Percentiles rank a stretch among this genome's conserved stretches.
These are phyloP conservation scores for Listronotus oregonensis DNA, from an alignment of 1,140 invertebrate species.

Conservation along the genomic window DNA sequence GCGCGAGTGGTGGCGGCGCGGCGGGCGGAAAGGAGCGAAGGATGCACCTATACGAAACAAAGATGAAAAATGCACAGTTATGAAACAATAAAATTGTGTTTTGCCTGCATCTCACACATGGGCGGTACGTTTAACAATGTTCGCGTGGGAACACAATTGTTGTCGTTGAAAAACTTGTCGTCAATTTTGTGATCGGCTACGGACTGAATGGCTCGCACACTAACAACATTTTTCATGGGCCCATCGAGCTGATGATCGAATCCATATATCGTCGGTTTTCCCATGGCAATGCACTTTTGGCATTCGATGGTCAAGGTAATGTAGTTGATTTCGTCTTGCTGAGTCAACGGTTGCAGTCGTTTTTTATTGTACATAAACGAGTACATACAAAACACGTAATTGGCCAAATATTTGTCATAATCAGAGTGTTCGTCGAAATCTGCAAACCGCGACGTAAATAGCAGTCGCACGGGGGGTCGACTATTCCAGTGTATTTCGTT, in stretches of 20 bases:
- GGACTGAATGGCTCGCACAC: constrained; percentile 1
- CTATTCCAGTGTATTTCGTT: too few relatives aligned
- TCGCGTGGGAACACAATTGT: constrained; percentile 1
- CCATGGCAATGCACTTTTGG: not conserved
- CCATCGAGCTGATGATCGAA: constrained; percentile 1
- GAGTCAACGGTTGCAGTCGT: not conserved
- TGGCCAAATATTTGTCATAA: too few relatives aligned
- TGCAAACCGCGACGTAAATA: too few relatives aligned
- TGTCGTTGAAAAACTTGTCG: not conserved
- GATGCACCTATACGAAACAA: too few relatives aligned
- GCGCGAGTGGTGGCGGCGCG: too few relatives aligned
- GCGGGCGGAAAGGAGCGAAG: too few relatives aligned
- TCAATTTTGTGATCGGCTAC: constrained; percentile 1
- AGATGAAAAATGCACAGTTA: too few relatives aligned
- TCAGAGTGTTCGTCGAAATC: too few relatives aligned
- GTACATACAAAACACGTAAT: too few relatives aligned
- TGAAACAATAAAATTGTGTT: too few relatives aligned
- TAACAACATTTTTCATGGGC: constrained; percentile 1
- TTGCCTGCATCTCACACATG: too few relatives aligned
- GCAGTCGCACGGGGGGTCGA: too few relatives aligned
- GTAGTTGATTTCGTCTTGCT: constrained; percentile 1
- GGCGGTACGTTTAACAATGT: not conserved
- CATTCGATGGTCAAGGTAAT: not conserved
- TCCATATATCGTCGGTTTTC: not conserved
- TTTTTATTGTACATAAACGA: constrained; percentile 1